phyloP scores from a whole-genome alignment of 2,797 vertebrate species.

The Huso huso region DNA sequence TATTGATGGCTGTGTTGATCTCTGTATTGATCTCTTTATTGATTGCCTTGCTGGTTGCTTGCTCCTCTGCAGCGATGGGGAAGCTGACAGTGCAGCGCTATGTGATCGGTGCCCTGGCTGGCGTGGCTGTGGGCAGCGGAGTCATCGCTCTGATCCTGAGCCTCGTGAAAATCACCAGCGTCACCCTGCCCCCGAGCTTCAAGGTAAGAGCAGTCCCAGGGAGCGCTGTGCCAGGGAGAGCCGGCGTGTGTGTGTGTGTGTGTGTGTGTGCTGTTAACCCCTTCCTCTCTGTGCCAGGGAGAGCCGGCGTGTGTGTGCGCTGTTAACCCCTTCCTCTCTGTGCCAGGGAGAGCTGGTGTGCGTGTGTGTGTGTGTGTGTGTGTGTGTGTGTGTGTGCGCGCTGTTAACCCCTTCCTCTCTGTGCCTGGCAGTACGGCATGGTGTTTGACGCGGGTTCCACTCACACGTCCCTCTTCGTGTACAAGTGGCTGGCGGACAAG shows the following conservation, averaged over 20 bases:
- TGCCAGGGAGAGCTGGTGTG: accelerated
- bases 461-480: conserved; percentile 75
- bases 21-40: no score
- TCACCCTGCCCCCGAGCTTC: conserved; percentile 16
- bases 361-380: no score
- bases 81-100: no score
- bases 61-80: no score
- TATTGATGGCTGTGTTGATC: no score
- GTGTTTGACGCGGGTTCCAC: conserved; percentile 84
- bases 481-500: conserved; percentile 79
- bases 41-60: no score
- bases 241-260: no score
- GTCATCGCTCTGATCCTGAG: conserved; percentile 36
- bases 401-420: neutral
- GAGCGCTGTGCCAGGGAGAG: neutral
- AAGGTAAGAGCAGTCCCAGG: conserved; percentile 39
- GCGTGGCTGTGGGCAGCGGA: conserved; percentile 23
- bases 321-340: neutral
- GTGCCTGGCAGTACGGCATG: conserved; percentile 63
- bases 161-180: conserved; percentile 31
- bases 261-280: neutral
- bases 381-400: no score
- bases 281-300: accelerated
- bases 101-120: neutral
- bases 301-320: neutral